These are phyloP conservation scores for Andrena marginata DNA, from an alignment of 2,888 invertebrate species.

Conservation along the genomic window DNA sequence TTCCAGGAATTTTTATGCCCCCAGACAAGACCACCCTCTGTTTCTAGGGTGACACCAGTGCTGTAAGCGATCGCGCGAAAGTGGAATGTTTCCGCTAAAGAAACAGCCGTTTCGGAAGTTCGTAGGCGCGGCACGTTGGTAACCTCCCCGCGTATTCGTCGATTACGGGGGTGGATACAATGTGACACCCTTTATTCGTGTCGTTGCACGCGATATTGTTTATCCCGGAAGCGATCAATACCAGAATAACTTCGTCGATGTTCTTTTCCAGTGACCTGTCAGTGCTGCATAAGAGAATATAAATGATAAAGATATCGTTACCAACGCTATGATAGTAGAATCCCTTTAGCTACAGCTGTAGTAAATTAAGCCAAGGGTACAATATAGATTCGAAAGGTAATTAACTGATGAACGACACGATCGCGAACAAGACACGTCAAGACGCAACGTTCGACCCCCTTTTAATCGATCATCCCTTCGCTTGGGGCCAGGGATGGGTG, in stretches of 20 bases:
- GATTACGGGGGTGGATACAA: background rate
- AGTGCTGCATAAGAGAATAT: too few relatives aligned
- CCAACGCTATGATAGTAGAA: background rate
- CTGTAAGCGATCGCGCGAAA: background rate
- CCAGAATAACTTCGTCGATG: too few relatives aligned
- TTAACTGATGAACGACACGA: slow-evolving; percentile 55
- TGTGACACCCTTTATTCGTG: background rate
- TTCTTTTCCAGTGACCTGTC: too few relatives aligned
- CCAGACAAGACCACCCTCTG: background rate
- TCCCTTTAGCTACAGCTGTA: slow-evolving; percentile 46
- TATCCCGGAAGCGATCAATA: slow-evolving; percentile 16
- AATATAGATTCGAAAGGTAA: slow-evolving; percentile 52
- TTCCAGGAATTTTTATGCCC: slow-evolving; percentile 39
- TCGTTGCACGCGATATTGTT: background rate
- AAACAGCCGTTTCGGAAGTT: slow-evolving; percentile 6
- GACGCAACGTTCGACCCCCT: slow-evolving; percentile 43
- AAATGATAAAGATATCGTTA: too few relatives aligned
- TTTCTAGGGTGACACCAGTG: background rate
- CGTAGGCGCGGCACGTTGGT: background rate
- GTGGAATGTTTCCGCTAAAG: slow-evolving; percentile 1
- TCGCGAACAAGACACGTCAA: slow-evolving; percentile 46
- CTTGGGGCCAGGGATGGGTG: slow-evolving; percentile 5
- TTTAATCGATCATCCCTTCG: slow-evolving; percentile 63
- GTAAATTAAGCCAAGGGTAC: slow-evolving; percentile 11
- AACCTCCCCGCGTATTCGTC: background rate